A percentile compares a stretch with the other conserved stretches of the same genome.
phyloP scores from a whole-genome alignment of 2,113 vertebrate species.

The Hiodon tergisus region DNA sequence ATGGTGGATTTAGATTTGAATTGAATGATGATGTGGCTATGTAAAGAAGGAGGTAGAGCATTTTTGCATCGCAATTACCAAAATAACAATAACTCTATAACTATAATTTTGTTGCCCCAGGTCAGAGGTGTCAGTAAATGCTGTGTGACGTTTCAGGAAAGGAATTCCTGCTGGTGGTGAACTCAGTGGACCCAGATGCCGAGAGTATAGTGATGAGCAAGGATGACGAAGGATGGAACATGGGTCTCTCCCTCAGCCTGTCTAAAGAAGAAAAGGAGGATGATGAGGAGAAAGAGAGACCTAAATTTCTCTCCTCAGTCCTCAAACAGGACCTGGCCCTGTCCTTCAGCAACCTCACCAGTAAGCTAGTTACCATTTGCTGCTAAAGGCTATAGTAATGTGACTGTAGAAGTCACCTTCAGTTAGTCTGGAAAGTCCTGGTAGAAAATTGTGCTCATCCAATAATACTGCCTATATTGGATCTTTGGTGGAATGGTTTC shows the following conservation, averaged over 20 bases:
- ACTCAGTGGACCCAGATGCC: conserved; percentile 54
- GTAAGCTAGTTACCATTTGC: conserved; percentile 34
- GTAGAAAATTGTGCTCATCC: too few relatives aligned
- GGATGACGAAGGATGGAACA: conserved; percentile 20
- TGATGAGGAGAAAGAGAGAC: conserved; percentile 21
- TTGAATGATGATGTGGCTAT: neutral
- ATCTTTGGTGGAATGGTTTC: too few relatives aligned
- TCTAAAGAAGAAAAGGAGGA: conserved; percentile 26
- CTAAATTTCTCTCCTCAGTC: conserved; percentile 18
- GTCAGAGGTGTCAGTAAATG: neutral
- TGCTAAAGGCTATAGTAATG: neutral
- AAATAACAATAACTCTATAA: neutral
- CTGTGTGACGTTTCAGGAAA: conserved; percentile 44
- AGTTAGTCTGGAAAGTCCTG: too few relatives aligned
- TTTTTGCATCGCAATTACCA: neutral
- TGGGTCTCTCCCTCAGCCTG: neutral
- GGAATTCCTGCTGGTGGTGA: conserved; percentile 58
- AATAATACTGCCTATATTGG: too few relatives aligned
- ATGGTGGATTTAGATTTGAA: too few relatives aligned
- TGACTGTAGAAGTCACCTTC: too few relatives aligned
- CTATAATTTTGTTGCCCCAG: neutral
- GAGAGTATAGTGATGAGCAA: conserved; percentile 26
- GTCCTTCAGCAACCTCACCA: conserved; percentile 38
- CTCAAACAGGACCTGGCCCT: conserved; percentile 8
- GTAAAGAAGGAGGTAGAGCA: neutral